Evolutionary conservation across 1,140 invertebrate genomes (phyloP).

Genomic region (Papilio glaucus): DNA sequence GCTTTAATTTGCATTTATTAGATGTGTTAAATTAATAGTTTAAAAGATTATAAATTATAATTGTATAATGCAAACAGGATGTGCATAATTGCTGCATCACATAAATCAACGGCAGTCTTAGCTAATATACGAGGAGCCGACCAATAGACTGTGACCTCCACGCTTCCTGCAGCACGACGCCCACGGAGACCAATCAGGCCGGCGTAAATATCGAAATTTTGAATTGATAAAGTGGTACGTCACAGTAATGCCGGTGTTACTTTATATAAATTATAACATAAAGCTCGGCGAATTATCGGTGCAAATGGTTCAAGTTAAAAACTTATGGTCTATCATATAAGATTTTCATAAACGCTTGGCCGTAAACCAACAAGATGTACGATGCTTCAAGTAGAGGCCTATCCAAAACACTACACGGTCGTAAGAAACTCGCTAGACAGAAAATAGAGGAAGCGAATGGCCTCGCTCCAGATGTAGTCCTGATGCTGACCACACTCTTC

Average conservation of each 20-base stretch:
- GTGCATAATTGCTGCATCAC: neutral
- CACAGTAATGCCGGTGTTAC: slow-evolving; percentile 51
- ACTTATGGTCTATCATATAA: too few species aligned
- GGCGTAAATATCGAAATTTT: slow-evolving; percentile 45
- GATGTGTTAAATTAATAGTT: slow-evolving; percentile 2
- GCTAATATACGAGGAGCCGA: neutral
- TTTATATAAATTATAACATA: slow-evolving; percentile 56
- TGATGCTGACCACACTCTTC: too few species aligned
- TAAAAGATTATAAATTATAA: neutral
- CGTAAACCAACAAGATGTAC: too few species aligned
- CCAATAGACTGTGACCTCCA: neutral
- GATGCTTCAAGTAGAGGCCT: too few species aligned
- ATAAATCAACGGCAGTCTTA: slow-evolving; percentile 18
- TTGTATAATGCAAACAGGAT: neutral
- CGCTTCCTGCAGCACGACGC: slow-evolving; percentile 41
- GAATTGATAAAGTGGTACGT: slow-evolving; percentile 57
- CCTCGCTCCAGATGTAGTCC: neutral
- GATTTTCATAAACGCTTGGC: too few species aligned
- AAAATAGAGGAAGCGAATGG: too few species aligned
- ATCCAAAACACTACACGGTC: too few species aligned
- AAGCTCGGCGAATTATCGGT: slow-evolving; percentile 30
- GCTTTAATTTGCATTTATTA: neutral
- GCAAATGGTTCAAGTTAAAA: slow-evolving; percentile 24
- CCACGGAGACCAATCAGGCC: slow-evolving; percentile 27
- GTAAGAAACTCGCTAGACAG: too few species aligned